Percentiles rank a stretch among this genome's conserved stretches.
These are phyloP conservation scores for Pampusana beccarii DNA, from an alignment of 2,113 vertebrate species.

Conservation along the genomic window DNA sequence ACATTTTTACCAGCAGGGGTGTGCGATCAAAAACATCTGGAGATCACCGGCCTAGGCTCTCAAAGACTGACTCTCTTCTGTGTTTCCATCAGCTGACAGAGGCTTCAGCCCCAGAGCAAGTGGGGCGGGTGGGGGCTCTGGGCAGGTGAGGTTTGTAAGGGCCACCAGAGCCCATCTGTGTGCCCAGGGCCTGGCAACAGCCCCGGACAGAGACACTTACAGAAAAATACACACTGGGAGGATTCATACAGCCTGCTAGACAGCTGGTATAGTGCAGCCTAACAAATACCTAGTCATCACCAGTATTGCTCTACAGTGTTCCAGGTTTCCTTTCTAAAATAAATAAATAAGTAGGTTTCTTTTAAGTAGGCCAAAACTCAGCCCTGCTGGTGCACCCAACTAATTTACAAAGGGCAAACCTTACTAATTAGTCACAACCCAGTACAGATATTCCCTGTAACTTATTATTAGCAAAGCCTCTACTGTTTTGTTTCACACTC, in stretches of 20 bases:
- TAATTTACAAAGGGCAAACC: neutral
- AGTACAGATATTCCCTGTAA: neutral
- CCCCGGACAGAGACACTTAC: accelerated
- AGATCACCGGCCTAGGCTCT: neutral
- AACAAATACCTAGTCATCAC: neutral
- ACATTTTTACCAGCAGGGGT: accelerated
- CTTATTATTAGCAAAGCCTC: neutral
- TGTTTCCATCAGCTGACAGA: neutral
- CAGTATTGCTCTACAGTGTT: neutral
- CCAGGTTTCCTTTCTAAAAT: neutral
- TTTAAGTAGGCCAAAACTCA: neutral
- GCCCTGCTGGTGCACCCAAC: neutral
- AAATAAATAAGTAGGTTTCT: neutral
- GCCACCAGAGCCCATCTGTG: accelerated
- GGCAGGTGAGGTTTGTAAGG: neutral
- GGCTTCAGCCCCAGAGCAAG: neutral
- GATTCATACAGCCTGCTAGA: neutral
- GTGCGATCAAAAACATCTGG: neutral
- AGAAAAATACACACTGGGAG: neutral
- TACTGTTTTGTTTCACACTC: neutral
- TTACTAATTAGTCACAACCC: neutral
- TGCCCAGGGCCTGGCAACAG: neutral
- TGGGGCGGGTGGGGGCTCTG: neutral
- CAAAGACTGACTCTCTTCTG: neutral
- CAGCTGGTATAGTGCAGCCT: neutral